phyloP scores from a whole-genome alignment of 1,140 invertebrate genomes.

The Hycleus phaleratus region DNA sequence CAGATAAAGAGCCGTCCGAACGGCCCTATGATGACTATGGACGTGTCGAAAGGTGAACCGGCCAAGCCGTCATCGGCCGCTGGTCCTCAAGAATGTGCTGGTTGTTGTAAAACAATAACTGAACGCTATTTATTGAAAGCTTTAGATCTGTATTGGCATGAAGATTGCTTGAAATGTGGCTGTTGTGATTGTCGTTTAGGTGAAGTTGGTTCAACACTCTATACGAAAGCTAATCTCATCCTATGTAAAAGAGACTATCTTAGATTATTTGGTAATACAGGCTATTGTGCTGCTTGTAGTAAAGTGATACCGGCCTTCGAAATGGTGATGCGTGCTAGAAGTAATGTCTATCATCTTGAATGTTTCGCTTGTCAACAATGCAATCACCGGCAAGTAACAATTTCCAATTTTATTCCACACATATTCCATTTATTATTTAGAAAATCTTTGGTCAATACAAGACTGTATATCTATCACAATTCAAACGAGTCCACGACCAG shows the following conservation, averaged over 20 bases:
- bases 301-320: slow-evolving; percentile 98
- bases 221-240: slow-evolving; percentile 92
- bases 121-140: slow-evolving; percentile 79
- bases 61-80: slow-evolving; percentile 30
- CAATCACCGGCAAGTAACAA: slow-evolving; percentile 78
- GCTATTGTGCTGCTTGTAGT: slow-evolving; percentile 88
- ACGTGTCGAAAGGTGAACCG: slow-evolving; percentile 59
- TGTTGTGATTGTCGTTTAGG: slow-evolving; percentile 95
- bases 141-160: slow-evolving; percentile 93
- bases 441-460: background rate
- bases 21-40: slow-evolving; percentile 60
- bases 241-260: slow-evolving; percentile 97
- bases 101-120: slow-evolving; percentile 79
- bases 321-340: slow-evolving; percentile 96
- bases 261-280: slow-evolving; percentile 87
- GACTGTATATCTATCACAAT: slow-evolving; percentile 24
- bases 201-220: slow-evolving; percentile 94
- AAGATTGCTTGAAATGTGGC: slow-evolving; percentile 95
- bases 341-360: slow-evolving; percentile 95
- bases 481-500: slow-evolving; percentile 28
- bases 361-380: slow-evolving; percentile 98
- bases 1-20: slow-evolving; percentile 38
- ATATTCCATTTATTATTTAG: background rate
- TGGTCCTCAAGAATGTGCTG: slow-evolving; percentile 64
- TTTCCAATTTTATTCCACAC: background rate